Base-by-base conservation (phyloP, 2,888 invertebrate genomes). In the Eristalis pertinax region DNA sequence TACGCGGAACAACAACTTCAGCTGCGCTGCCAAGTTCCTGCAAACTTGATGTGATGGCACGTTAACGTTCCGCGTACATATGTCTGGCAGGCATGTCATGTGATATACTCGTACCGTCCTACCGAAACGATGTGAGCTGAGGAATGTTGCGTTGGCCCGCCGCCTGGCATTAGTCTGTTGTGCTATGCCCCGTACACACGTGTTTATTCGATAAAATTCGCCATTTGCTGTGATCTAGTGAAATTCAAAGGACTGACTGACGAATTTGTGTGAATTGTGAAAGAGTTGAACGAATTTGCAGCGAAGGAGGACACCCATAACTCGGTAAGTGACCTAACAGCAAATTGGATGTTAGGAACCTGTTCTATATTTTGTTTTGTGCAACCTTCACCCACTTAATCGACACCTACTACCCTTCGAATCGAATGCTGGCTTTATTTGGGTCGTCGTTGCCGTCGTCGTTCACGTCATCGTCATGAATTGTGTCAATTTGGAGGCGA, bases 1-100 rank as follows among this genome's bases (percentile, higher is more conserved):
- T 70, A 74, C 64, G 41, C 73, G 78, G 26, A 84, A 76, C 41
- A 76, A 32, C n/a, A 65, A 65, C 77, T 77, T 69, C 74, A 75
- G 76, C 70, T 64, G 13, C 13, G 43, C 29, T 74, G 43, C 62
- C 56, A 74, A 74, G 26, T 77, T 69, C n/a, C 64, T 82, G 86
- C 62, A 41, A 78, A 83, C 63, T 86, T 78, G 72, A 79, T 86
- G 70, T 74, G 74, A 65, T 78, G 78, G 74, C 86, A 86, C 82
- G 86, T 86, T 78, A 78, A 75, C 78, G 70, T 78, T 83, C n/a
- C 77, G 70, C 77, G 70, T 83, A 72, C 78, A 70, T 78, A 63
- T 75, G 63, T 56, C 78, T 79, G 72, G 63, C 62, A 63, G 60
- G 74, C 78, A 86, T 83, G 83, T 72, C 78, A 83, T 79, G 60